These are phyloP conservation scores for Criorhina ranunculi DNA, from an alignment of 2,888 invertebrate genomes.

Conservation along the genomic window DNA sequence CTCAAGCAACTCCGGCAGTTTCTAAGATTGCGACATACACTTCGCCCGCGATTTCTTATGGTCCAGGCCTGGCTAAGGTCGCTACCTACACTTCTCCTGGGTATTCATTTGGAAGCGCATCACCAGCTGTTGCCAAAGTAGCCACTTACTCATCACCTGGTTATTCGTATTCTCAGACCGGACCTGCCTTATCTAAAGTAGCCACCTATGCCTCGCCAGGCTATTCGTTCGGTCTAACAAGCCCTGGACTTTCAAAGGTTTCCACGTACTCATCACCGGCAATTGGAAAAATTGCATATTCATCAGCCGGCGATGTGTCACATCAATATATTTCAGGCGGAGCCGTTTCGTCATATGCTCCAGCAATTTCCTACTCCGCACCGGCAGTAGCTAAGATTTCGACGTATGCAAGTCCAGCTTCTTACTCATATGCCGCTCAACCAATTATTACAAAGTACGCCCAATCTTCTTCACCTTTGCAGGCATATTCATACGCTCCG, in stretches of 20 bases:
- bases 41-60: constrained; percentile 77
- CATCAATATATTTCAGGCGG: constrained; percentile 55
- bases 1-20: constrained; percentile 14
- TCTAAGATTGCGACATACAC: constrained; percentile 61
- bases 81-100: constrained; percentile 79
- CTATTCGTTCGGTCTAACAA: constrained; percentile 50
- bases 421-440: constrained; percentile 77
- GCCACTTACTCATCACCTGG: constrained; percentile 68
- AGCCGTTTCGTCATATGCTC: constrained; percentile 74
- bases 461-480: constrained; percentile 77
- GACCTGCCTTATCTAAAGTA: constrained; percentile 76
- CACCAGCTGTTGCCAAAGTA: constrained; percentile 66
- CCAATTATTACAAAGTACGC: constrained; percentile 77
- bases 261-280: constrained; percentile 40
- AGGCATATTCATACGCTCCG: constrained; percentile 75
- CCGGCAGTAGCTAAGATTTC: constrained; percentile 77
- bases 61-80: constrained; percentile 77
- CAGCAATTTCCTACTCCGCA: constrained; percentile 63
- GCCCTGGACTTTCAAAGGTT: constrained; percentile 55
- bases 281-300: constrained; percentile 37
- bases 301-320: constrained; percentile 28
- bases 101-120: constrained; percentile 33
- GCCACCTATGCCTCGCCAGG: constrained; percentile 79
- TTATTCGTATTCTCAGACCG: constrained; percentile 79
- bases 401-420: constrained; percentile 77